Conservation (phyloP, 2,113 vertebrate species). For the Zingel zingel region DNA sequence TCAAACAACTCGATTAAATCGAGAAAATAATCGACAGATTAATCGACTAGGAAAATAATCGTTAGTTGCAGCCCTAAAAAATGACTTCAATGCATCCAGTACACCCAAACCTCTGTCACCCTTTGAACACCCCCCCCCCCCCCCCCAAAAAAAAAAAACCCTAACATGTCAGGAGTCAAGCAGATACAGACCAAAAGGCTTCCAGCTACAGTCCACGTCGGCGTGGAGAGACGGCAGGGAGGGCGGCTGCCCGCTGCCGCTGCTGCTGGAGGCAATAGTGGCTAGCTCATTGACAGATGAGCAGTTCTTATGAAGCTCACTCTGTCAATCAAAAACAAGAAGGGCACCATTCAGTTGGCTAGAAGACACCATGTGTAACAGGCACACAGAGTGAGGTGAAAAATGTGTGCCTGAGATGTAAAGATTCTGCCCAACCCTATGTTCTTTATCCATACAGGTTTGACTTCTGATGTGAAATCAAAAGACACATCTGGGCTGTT, state of each 20-base stretch:
- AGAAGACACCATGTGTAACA: not conserved
- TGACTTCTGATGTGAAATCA: too few relatives aligned
- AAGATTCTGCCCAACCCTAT: not conserved
- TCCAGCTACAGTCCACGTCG: slow-evolving; percentile 91
- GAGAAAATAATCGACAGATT: too few relatives aligned
- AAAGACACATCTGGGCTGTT: too few relatives aligned
- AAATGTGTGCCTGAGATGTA: not conserved
- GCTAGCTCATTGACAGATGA: slow-evolving; percentile 73
- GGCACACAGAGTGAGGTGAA: not conserved
- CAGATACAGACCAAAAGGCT: slow-evolving; percentile 89
- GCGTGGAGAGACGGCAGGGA: slow-evolving; percentile 66
- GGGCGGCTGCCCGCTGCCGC: slow-evolving; percentile 38
- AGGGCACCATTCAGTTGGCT: not conserved
- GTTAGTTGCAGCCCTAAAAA: too few relatives aligned
- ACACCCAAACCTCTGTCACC: too few relatives aligned
- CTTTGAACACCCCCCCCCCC: not conserved
- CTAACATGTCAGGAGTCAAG: not conserved
- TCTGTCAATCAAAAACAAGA: slow-evolving; percentile 78
- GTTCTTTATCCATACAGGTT: too few relatives aligned
- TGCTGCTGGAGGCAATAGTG: not conserved
- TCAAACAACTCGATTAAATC: too few relatives aligned
- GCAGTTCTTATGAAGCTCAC: slow-evolving; percentile 95
- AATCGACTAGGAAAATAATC: too few relatives aligned
- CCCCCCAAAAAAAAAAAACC: too few relatives aligned
- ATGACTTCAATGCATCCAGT: not conserved